A percentile compares a stretch with the other conserved stretches of the same genome.
Conservation (phyloP, 2,113 vertebrate genomes). For the Melanotaenia duboulayi region DNA sequence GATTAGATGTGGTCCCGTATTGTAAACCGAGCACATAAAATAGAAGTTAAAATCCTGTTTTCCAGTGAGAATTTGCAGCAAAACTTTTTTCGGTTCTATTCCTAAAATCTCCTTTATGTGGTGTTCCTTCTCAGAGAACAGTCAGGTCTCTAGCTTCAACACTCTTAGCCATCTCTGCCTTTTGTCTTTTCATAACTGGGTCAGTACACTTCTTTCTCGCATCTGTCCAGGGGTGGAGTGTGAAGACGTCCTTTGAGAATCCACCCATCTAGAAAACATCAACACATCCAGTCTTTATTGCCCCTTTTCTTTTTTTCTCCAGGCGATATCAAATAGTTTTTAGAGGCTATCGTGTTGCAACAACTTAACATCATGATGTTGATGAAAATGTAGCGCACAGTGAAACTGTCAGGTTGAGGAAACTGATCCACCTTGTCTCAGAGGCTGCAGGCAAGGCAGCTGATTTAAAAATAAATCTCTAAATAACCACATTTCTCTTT, state of each 20-base stretch:
- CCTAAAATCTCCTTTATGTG: constrained; percentile 41
- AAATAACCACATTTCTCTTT: constrained; percentile 15
- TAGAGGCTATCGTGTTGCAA: neutral
- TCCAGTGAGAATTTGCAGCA: constrained; percentile 27
- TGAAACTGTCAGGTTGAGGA: neutral
- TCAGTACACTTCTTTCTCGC: neutral
- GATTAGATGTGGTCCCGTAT: neutral
- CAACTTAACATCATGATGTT: neutral
- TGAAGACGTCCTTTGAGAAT: neutral
- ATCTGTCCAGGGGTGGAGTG: constrained; percentile 10
- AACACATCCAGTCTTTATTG: neutral
- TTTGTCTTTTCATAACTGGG: neutral
- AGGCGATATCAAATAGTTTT: neutral
- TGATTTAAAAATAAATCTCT: constrained; percentile 20
- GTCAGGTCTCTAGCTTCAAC: constrained; percentile 11
- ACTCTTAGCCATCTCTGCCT: neutral
- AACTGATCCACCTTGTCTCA: neutral
- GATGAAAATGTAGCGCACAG: neutral
- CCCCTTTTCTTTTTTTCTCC: neutral
- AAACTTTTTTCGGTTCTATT: constrained; percentile 25
- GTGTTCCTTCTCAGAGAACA: neutral
- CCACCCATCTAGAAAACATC: neutral
- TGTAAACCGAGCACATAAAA: constrained; percentile 3
- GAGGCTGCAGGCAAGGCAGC: constrained; percentile 15
- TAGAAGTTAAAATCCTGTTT: constrained; percentile 16